Conservation (phyloP, 2,888 invertebrate species). For the Sarcophaga caerulescens region DNA sequence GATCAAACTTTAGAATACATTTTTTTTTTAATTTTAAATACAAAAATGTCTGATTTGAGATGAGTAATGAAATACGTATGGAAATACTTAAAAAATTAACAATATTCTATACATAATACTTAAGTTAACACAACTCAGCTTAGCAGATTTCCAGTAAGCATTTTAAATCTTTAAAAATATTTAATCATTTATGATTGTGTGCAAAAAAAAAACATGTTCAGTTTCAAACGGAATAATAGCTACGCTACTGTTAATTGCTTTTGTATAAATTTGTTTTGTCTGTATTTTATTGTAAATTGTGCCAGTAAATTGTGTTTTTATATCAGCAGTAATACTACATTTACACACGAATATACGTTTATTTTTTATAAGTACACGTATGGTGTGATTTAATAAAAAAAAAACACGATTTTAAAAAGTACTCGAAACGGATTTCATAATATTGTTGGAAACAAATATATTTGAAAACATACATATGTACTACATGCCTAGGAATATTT, state of each 20-base stretch:
- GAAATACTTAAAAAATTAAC: too few species aligned
- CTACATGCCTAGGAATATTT: background rate
- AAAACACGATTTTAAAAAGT: conserved; percentile 5
- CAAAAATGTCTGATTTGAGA: too few species aligned
- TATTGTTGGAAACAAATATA: conserved; percentile 14
- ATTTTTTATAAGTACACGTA: conserved; percentile 21
- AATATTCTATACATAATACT: too few species aligned
- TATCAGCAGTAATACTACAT: background rate
- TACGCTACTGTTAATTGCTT: conserved; percentile 24
- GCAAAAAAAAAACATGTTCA: background rate
- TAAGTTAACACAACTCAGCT: too few species aligned
- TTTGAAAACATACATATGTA: background rate
- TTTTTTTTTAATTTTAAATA: too few species aligned
- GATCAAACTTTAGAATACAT: too few species aligned
- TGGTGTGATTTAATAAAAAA: conserved; percentile 45
- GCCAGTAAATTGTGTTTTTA: conserved; percentile 31
- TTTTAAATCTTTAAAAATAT: too few species aligned
- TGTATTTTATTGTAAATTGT: conserved; percentile 38
- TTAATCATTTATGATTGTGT: too few species aligned
- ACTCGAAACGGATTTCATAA: conserved; percentile 37
- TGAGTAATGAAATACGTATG: too few species aligned
- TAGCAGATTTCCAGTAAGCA: too few species aligned
- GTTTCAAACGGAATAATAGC: background rate
- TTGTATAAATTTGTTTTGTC: conserved; percentile 10
- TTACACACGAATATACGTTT: background rate